A percentile compares a stretch with the other conserved stretches of the same genome.
Evolutionary conservation across 1,140 invertebrate species (phyloP).

Genomic region (Lineus longissimus): DNA sequence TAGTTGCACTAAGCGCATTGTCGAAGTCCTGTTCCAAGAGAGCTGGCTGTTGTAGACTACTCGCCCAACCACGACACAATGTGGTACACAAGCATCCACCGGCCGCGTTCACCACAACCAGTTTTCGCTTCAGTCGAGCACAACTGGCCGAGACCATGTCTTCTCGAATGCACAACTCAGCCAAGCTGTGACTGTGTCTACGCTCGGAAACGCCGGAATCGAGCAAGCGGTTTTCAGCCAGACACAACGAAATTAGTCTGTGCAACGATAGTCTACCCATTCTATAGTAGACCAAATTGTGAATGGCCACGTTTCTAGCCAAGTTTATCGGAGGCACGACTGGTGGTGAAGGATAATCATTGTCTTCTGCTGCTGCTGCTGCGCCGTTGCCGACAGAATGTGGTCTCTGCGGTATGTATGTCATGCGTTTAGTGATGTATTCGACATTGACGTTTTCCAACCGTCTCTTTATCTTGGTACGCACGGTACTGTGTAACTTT

Average conservation of each 20-base stretch:
- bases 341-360: neutral
- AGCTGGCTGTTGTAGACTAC: neutral
- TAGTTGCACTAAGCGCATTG: neutral
- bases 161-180: neutral
- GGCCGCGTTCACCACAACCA: neutral
- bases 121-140: neutral
- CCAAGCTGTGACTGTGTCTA: neutral
- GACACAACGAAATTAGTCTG: neutral
- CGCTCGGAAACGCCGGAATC: neutral
- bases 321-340: neutral
- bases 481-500: neutral
- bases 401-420: neutral
- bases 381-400: no score
- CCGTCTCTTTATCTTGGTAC: neutral
- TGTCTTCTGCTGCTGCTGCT: neutral
- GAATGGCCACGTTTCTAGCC: constrained; percentile 6
- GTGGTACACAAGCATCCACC: neutral
- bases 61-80: neutral
- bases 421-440: neutral
- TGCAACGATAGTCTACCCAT: neutral
- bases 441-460: neutral
- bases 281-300: neutral
- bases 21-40: neutral
- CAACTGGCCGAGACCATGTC: neutral
- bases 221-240: neutral